Conservation (phyloP, 2,797 vertebrate genomes). For the Acestrorhynchus altus region DNA sequence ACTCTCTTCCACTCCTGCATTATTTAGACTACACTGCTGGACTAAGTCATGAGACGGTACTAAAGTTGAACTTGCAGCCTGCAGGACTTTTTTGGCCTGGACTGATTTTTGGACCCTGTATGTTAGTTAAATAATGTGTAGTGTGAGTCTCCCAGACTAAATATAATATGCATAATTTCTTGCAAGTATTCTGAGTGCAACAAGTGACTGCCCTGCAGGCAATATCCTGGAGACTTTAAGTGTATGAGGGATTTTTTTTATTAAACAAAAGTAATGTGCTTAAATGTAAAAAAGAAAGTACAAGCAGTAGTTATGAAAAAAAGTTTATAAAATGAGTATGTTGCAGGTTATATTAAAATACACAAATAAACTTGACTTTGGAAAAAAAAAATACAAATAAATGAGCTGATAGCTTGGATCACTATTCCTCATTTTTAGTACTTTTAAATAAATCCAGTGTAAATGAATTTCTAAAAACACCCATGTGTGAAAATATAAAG, state of each 20-base stretch:
- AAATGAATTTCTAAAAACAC: neutral
- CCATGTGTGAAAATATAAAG: neutral
- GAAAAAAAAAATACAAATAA: no score
- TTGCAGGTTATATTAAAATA: no score
- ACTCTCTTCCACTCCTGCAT: neutral
- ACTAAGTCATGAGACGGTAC: neutral
- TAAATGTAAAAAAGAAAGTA: no score
- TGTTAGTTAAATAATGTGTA: neutral
- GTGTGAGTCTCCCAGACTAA: neutral
- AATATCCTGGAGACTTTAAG: neutral
- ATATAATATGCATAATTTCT: neutral
- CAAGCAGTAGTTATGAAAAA: neutral
- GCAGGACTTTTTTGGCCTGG: neutral
- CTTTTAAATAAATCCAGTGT: neutral
- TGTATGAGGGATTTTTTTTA: neutral
- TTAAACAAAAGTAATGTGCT: neutral
- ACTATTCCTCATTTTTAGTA: no score
- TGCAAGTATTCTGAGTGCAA: slow-evolving; percentile 1
- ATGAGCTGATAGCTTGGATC: no score
- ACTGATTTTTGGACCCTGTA: neutral
- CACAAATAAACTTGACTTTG: no score
- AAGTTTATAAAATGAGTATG: neutral
- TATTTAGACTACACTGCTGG: neutral
- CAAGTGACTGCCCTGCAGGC: slow-evolving; percentile 10
- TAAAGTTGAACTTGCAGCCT: neutral